Conservation (phyloP, 1,140 invertebrate species). For the Papilio xuthus region DNA sequence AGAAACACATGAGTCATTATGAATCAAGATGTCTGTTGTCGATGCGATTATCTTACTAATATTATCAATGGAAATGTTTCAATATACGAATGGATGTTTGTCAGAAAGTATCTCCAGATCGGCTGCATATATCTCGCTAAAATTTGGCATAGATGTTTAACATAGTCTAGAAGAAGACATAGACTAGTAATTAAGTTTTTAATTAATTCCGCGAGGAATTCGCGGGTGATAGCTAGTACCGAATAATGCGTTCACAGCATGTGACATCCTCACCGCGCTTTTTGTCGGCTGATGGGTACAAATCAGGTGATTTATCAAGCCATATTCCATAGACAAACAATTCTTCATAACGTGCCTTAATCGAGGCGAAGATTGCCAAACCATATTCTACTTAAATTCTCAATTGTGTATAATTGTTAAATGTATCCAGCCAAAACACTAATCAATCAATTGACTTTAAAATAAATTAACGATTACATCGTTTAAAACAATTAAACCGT, state of each 20-base stretch:
- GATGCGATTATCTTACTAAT: neutral
- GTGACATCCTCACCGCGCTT: neutral
- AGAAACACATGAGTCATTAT: conserved; percentile 5
- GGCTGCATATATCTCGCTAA: too few relatives aligned
- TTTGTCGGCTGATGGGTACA: neutral
- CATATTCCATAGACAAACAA: neutral
- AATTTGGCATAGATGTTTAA: too few relatives aligned
- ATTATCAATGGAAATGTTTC: too few relatives aligned
- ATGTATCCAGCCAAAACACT: neutral
- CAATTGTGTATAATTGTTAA: neutral
- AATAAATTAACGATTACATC: neutral
- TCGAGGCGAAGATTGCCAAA: too few relatives aligned
- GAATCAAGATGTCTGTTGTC: neutral
- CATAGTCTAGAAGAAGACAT: too few relatives aligned
- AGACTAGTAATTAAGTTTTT: too few relatives aligned
- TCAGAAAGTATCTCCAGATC: too few relatives aligned
- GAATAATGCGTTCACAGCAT: neutral
- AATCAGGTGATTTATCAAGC: neutral
- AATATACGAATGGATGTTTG: too few relatives aligned
- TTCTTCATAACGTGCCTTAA: neutral
- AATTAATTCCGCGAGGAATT: too few relatives aligned
- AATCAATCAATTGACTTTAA: neutral
- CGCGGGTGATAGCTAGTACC: too few relatives aligned
- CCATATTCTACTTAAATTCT: neutral
- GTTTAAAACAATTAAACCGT: neutral